These are phyloP conservation scores for Microchirus variegatus DNA, from an alignment of 2,797 vertebrate genomes.

Conservation along the genomic window DNA sequence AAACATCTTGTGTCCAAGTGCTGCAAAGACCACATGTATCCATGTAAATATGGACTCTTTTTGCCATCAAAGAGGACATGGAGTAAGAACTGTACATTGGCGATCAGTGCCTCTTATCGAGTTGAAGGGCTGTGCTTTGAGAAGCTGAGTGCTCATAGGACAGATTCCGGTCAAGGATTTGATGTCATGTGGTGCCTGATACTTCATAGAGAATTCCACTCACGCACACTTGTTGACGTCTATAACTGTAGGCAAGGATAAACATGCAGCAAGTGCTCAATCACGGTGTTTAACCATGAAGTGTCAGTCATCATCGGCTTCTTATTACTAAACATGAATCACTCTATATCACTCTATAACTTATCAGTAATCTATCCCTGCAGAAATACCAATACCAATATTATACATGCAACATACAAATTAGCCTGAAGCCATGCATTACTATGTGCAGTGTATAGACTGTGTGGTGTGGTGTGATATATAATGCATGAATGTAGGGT, in stretches of 20 bases:
- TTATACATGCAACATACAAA: slow-evolving; percentile 45
- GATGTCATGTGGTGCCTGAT: slow-evolving; percentile 51
- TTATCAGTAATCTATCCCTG: slow-evolving; percentile 49
- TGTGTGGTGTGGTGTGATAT: not conserved
- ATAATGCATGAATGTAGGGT: not conserved
- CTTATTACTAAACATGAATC: slow-evolving; percentile 59
- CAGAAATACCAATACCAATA: slow-evolving; percentile 33
- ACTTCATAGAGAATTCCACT: slow-evolving; percentile 56
- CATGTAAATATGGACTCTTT: slow-evolving; percentile 22
- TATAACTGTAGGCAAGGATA: slow-evolving; percentile 63
- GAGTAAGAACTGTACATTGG: slow-evolving; percentile 31
- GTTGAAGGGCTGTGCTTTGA: slow-evolving; percentile 28
- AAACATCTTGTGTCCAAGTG: slow-evolving; percentile 26
- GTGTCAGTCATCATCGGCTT: slow-evolving; percentile 61
- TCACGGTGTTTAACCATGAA: slow-evolving; percentile 57
- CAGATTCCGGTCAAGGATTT: slow-evolving; percentile 57
- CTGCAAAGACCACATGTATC: slow-evolving; percentile 16
- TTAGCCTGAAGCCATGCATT: slow-evolving; percentile 20
- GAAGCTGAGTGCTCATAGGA: slow-evolving; percentile 28
- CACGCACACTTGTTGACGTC: slow-evolving; percentile 36
- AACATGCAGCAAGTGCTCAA: slow-evolving; percentile 47
- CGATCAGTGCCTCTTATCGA: slow-evolving; percentile 43
- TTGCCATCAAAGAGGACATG: slow-evolving; percentile 20
- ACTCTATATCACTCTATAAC: slow-evolving; percentile 41
- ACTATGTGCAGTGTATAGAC: slow-evolving; percentile 8